These are phyloP conservation scores for Orchestes rusci DNA, from an alignment of 2,888 invertebrate species.

Conservation along the genomic window DNA sequence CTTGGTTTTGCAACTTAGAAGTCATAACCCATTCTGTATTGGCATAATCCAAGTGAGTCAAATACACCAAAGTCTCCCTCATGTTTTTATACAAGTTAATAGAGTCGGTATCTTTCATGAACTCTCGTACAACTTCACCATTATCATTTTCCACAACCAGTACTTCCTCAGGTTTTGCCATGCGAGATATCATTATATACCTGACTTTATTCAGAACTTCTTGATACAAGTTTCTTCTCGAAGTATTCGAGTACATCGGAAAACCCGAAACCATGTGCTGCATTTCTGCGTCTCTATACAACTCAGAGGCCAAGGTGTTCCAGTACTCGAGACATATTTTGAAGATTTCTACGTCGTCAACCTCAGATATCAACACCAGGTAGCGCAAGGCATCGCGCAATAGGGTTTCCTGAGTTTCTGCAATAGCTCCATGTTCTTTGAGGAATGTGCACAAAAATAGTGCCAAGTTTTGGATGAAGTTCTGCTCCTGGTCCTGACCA, in stretches of 20 bases:
- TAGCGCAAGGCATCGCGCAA: slow-evolving; percentile 80
- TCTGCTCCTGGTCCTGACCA: slow-evolving; percentile 95
- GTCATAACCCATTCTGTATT: slow-evolving; percentile 99
- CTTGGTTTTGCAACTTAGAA: slow-evolving; percentile 95
- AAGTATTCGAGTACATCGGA: slow-evolving; percentile 35
- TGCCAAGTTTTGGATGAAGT: slow-evolving; percentile 97
- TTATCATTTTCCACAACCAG: slow-evolving; percentile 99
- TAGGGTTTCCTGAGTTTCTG: slow-evolving; percentile 69
- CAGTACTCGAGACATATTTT: slow-evolving; percentile 99
- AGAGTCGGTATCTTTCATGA: slow-evolving; percentile 99
- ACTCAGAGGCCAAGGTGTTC: slow-evolving; percentile 87
- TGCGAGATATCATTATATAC: slow-evolving; percentile 97
- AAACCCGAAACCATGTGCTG: slow-evolving; percentile 33
- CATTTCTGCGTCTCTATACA: slow-evolving; percentile 71
- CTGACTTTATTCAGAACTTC: slow-evolving; percentile 76
- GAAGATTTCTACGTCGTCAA: slow-evolving; percentile 99
- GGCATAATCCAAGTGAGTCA: slow-evolving; percentile 95
- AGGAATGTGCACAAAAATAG: slow-evolving; percentile 95
- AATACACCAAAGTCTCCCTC: slow-evolving; percentile 94
- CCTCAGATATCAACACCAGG: slow-evolving; percentile 89
- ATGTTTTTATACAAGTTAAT: slow-evolving; percentile 99
- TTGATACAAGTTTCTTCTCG: slow-evolving; percentile 61
- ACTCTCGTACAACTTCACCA: slow-evolving; percentile 97
- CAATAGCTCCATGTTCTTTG: slow-evolving; percentile 86
- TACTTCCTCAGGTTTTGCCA: slow-evolving; percentile 99